Base-by-base conservation (phyloP, 2,113 vertebrate species). In the Saguinus midas region DNA sequence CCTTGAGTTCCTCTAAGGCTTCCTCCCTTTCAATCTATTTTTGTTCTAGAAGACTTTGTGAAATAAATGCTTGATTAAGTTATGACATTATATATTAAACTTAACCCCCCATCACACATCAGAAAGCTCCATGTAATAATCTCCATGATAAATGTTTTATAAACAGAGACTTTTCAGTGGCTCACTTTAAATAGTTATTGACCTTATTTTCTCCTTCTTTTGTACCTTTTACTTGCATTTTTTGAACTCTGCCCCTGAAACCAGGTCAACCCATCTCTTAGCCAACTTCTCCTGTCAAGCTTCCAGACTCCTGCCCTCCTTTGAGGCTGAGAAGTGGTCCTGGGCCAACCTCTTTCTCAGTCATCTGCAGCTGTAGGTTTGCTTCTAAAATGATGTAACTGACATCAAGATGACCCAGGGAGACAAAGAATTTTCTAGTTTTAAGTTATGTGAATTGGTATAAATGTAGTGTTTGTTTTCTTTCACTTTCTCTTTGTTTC, bases 21-120 rank as follows among this genome's bases (percentile, higher is more conserved):
- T 2, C 83, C 45, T 61, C 37, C 8, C 6, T 97, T 80, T 91
- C 3, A 11, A 12, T 92, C 8, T 57, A 91, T 86, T 97, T 95
- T 96, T 4, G 18, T 76, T 93, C 82, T 35, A 50, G 70, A 68
- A 16, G 35, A 89, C 16, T 81, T 90, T 87, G 50, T 48, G 35
- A 91, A 87, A 61, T 83, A 93, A 96, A 75, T 73, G 5, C 37
- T 88, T 78, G 40, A 11, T 73, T 93, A 90, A 17, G 66, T 75
- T 91, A 40, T 92, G 43, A n/a, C 18, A 37, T 84, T 97, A n/a
- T 35, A 23, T 90, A 55, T 40, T 90, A 91, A 95, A n/a, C 78
- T 78, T 1, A 87, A 43, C 20, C 6, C 8, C 94, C 88, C 64
- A 61, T 50, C 76, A 5, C 25, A 50, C 64, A 40, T 79, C n/a